Evolutionary conservation across 2,797 vertebrate genomes (phyloP).

Genomic region (Percopsis omiscomaycus): DNA sequence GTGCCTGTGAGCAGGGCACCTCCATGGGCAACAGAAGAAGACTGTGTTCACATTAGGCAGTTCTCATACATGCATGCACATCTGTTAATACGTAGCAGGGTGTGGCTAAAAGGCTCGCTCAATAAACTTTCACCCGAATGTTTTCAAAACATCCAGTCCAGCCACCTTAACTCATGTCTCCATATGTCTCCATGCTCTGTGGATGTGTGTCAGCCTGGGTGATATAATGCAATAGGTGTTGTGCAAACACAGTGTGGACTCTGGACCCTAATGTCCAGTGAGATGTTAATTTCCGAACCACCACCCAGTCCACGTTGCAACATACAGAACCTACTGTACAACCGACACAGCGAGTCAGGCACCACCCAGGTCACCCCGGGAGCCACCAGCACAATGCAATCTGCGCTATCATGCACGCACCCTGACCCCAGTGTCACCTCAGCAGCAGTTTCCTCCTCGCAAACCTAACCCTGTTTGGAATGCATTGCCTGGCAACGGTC

Average conservation of each 20-base stretch:
- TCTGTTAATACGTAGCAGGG: background rate
- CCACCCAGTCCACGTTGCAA: slow-evolving; percentile 56
- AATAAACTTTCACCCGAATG: background rate
- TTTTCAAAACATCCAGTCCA: slow-evolving; percentile 18
- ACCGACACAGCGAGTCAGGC: slow-evolving; percentile 61
- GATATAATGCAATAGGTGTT: slow-evolving; percentile 52
- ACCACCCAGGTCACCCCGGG: slow-evolving; percentile 47
- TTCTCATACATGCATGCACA: background rate
- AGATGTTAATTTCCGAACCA: slow-evolving; percentile 46
- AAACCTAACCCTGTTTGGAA: slow-evolving; percentile 70
- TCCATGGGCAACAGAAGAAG: background rate
- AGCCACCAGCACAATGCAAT: slow-evolving; percentile 30
- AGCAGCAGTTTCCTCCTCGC: slow-evolving; percentile 34
- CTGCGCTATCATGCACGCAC: slow-evolving; percentile 28
- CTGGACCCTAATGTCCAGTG: slow-evolving; percentile 56
- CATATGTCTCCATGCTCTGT: slow-evolving; percentile 9
- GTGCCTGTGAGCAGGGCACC: background rate
- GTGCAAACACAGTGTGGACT: slow-evolving; percentile 65
- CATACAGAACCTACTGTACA: slow-evolving; percentile 48
- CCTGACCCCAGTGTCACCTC: slow-evolving; percentile 61
- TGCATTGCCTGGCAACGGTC: slow-evolving; percentile 68
- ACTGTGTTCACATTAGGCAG: background rate
- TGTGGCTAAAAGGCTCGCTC: background rate
- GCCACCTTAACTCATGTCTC: slow-evolving; percentile 12
- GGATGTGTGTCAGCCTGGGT: slow-evolving; percentile 36